Base-by-base conservation (phyloP, 2,888 invertebrate genomes). In the Chalcis sispes region DNA sequence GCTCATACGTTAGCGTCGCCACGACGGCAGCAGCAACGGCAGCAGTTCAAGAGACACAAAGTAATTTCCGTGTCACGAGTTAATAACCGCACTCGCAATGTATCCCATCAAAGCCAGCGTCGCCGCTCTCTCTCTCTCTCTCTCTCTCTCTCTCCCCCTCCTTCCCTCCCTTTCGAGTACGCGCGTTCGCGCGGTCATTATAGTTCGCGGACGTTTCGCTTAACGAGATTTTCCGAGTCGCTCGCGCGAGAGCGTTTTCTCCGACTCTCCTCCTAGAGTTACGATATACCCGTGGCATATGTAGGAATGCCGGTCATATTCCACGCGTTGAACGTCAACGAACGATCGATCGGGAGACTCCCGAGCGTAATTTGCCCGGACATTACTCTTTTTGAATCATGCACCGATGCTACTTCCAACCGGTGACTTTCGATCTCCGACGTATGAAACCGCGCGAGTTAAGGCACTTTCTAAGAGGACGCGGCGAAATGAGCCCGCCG, bases 41-140 rank as follows among this genome's bases (percentile, higher is more conserved):
- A 29, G 54, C 40, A 10, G 2, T 23, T 40, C 20, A 29, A 36
- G 42, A 62, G 62, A 58, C 69, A 58, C 56, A 69, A 58, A 69
- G 69, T 58, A 69, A 69, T 69, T 69, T 69, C 69, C 69, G 69
- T 32, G 69, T 69, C 69, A 69, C 69, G 69, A 69, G 61, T 36
- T 61, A 61, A 71, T 71, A 61, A 71, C 70, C 50, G 40, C 58
- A 18, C 23, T 23, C 48, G 59, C 46, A 36, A 66, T 54, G 36
- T 27, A 40, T 18, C 65, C 66, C 48, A 54, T 66, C 54, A 66
- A 40, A 65, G 64, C 23, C 42, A 29, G 32, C 23, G 15, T 23
- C 61, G 15, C 20, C 32, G 50, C 29, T n/a, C n/a, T n/a, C n/a
- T n/a, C n/a, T n/a, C n/a, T n/a, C n/a, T n/a, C n/a, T n/a, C n/a